Evolutionary conservation across 2,888 invertebrate genomes (phyloP), one percentile per base, ranked within the genome.

Genomic region (Coelopa pilipes): DNA sequence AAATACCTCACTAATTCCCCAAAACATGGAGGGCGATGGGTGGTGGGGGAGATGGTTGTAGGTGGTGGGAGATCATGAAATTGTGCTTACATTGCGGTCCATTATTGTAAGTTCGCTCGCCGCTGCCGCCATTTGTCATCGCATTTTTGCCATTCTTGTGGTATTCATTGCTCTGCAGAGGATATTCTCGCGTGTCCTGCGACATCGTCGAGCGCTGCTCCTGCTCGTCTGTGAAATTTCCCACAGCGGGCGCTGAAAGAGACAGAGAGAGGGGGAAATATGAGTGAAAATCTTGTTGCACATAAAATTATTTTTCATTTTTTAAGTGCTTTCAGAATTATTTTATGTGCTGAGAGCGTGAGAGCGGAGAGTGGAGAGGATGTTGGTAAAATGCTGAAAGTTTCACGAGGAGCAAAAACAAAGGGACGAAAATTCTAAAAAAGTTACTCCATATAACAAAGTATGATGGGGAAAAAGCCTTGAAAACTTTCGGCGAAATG

Each of bases 151-250:
- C 81, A 80, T 85, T 83, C 91, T 83, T 89, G 89, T 83, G 88
- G 79, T 88, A 82, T 87, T 92, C 92, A 87, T 92, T 92, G 81
- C 92, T 89, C 87, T 92, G 92, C 80, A 92, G 87, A 76, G 92
- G 91, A 88, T 91, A 91, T 86, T 92, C 92, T 81, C 89, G 89
- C 79, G 88, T 88, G 79, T 89, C 89, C 80, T 87, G 88, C 73
- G 88, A 86, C 80, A 83, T 78, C 73, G 81, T 83, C 46, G 85
- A 80, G 57, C 85, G 80, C 73, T 83, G 85, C 74, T 85, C 85
- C 87, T 90, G 90, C 77, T 90, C 90, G 80, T 91, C 91, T 76
- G 91, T 91, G 84, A 90, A 90, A 88, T 92, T 92, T 79, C 90
- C 90, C 80, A 87, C 86, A 75, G 90, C 89, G 79, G 90, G 89